Evolutionary conservation across 2,113 vertebrate species (phyloP).

Genomic region (Eretmodus cyanostictus): DNA sequence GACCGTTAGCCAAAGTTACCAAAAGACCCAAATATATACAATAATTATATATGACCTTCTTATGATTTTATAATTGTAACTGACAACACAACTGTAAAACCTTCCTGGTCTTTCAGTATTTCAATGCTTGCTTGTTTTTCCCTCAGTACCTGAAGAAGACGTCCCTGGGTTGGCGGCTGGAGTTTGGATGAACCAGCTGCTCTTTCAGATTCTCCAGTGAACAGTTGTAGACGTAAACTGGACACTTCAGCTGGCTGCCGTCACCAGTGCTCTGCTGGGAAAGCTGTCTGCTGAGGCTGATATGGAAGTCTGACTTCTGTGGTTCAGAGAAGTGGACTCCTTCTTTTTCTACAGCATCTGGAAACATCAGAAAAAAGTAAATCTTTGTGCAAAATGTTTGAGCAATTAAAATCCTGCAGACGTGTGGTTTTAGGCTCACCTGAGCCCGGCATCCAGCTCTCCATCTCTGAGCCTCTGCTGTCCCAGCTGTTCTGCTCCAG

Average conservation of each 20-base stretch:
- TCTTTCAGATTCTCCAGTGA: conserved; percentile 84
- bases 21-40: not conserved
- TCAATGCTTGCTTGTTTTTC: not conserved
- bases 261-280: conserved; percentile 75
- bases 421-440: conserved; percentile 1
- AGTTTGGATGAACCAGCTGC: conserved; percentile 79
- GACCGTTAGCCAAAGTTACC: not conserved
- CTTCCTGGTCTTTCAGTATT: not conserved
- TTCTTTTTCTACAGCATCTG: conserved; percentile 67
- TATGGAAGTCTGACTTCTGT: conserved; percentile 65
- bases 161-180: conserved; percentile 76
- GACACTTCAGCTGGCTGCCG: conserved; percentile 76
- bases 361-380: not conserved
- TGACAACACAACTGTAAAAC: not conserved
- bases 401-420: not conserved
- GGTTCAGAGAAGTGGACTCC: conserved; percentile 73
- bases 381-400: not conserved
- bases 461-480: not conserved
- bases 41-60: rapidly evolving
- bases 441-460: not conserved
- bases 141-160: conserved; percentile 83
- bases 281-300: conserved; percentile 72
- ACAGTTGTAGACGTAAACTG: conserved; percentile 92
- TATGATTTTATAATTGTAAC: not conserved
- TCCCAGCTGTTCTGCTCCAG: conserved; percentile 26